These are phyloP conservation scores for Lasiommata megera DNA, from an alignment of 2,888 invertebrate species.

Conservation along the genomic window DNA sequence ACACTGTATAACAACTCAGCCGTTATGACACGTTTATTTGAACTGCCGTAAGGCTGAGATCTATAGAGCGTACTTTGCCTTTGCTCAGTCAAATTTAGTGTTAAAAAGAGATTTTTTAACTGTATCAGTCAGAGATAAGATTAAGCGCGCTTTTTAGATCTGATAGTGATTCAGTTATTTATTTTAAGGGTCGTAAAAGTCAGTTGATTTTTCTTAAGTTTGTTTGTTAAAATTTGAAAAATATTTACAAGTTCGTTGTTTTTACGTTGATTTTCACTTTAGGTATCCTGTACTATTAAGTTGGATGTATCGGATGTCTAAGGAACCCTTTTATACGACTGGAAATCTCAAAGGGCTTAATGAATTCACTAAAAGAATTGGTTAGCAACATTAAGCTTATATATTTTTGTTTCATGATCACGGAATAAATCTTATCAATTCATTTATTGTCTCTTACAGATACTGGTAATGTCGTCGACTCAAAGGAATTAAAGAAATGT, in stretches of 20 bases:
- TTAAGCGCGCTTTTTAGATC: too few relatives aligned
- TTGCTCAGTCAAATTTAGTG: too few relatives aligned
- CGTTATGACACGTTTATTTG: too few relatives aligned
- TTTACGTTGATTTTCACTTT: neutral
- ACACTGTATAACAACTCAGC: too few relatives aligned
- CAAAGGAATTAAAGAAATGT: conserved; percentile 47
- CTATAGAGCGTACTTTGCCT: too few relatives aligned
- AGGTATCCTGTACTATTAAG: conserved; percentile 52
- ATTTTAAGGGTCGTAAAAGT: too few relatives aligned
- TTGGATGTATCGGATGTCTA: conserved; percentile 55
- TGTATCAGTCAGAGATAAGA: too few relatives aligned
- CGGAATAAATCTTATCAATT: neutral
- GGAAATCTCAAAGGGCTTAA: conserved; percentile 58
- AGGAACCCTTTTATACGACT: conserved; percentile 53
- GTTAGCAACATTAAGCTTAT: conserved; percentile 42
- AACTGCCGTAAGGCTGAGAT: too few relatives aligned
- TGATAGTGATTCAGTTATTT: too few relatives aligned
- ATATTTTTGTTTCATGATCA: conserved; percentile 1
- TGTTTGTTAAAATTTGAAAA: too few relatives aligned
- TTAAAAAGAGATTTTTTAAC: too few relatives aligned
- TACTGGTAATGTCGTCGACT: conserved; percentile 41
- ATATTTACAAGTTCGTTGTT: neutral
- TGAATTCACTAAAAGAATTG: conserved; percentile 62
- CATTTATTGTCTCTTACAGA: conserved; percentile 37
- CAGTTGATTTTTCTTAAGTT: too few relatives aligned